phyloP scores from a whole-genome alignment of 2,888 invertebrate species.

The Malacosoma neustria region DNA sequence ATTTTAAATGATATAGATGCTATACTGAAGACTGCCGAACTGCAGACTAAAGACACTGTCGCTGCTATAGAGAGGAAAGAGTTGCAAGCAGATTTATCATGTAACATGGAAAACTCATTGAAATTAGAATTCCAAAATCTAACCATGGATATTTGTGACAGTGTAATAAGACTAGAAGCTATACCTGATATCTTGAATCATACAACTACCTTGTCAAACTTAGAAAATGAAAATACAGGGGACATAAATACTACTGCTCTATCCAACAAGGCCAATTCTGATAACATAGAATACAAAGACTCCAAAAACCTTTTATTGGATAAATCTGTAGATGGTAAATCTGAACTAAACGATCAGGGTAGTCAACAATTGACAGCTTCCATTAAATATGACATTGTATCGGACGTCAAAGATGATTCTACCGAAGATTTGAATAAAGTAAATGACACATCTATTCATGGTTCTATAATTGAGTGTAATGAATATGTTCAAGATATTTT shows the following conservation, averaged over 20 bases:
- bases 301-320: too few species aligned
- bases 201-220: neutral
- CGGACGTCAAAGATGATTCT: too few species aligned
- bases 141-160: neutral
- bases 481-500: too few species aligned
- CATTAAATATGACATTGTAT: too few species aligned
- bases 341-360: too few species aligned
- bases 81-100: neutral
- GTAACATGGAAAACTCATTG: neutral
- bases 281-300: too few species aligned
- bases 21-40: neutral
- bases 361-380: too few species aligned
- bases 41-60: too few species aligned
- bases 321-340: too few species aligned
- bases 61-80: neutral
- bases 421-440: too few species aligned
- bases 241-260: conserved; percentile 1
- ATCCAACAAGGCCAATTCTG: neutral
- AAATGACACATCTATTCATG: too few species aligned
- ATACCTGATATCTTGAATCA: neutral
- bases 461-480: too few species aligned
- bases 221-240: neutral
- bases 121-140: neutral
- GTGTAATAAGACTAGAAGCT: neutral
- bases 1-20: neutral